phyloP scores from a whole-genome alignment of 2,888 invertebrate genomes.

The Vanessa cardui region DNA sequence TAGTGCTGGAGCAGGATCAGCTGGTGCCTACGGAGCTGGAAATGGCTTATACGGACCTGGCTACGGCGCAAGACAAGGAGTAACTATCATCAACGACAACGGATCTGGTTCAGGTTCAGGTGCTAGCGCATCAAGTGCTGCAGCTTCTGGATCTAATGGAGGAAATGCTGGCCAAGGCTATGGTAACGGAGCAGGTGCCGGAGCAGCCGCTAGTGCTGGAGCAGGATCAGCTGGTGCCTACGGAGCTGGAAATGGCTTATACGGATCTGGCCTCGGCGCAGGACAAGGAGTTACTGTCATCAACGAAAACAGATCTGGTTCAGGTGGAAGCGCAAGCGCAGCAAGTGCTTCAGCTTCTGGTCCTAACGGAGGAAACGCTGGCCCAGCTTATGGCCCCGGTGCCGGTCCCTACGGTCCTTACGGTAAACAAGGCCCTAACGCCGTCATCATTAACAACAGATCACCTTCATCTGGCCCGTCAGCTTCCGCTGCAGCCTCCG shows the following conservation, averaged over 20 bases:
- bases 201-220: conserved; percentile 15
- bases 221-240: background rate
- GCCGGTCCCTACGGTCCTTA: background rate
- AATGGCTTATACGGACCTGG: conserved; percentile 1
- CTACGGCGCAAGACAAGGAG: background rate
- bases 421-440: conserved; percentile 1
- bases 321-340: background rate
- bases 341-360: background rate
- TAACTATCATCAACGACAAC: too few species aligned
- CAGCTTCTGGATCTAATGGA: background rate
- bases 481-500: conserved; percentile 13
- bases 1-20: background rate
- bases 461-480: background rate
- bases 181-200: conserved; percentile 1
- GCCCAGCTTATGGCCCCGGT: background rate
- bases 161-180: background rate
- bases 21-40: conserved; percentile 7
- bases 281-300: conserved; percentile 26
- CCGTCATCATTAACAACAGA: background rate
- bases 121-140: background rate
- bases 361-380: background rate
- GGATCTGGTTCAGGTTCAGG: too few species aligned
- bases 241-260: too few species aligned
- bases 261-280: background rate
- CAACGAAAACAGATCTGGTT: conserved; percentile 27